Evolutionary conservation across 2,797 vertebrate genomes (phyloP).

Genomic region (Zalophus californianus): DNA sequence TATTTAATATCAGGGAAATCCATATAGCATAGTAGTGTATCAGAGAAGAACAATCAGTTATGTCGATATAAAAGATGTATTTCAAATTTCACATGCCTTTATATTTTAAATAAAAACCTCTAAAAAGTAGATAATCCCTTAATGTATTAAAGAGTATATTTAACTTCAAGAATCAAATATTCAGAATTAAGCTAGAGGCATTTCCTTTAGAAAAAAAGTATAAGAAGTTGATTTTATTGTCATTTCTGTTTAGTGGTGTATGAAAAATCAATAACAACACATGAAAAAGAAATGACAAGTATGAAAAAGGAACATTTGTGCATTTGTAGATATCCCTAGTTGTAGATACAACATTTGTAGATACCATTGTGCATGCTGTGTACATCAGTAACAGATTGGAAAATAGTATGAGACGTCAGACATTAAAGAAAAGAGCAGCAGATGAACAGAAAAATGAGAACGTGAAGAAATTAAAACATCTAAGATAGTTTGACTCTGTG

Average conservation of each 20-base stretch:
- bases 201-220: slow-evolving; percentile 44
- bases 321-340: background rate
- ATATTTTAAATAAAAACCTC: background rate
- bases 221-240: background rate
- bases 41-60: background rate
- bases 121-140: background rate
- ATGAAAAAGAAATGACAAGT: background rate
- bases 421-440: background rate
- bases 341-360: background rate
- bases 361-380: background rate
- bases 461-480: background rate
- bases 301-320: background rate
- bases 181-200: background rate
- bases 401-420: background rate
- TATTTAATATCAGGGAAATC: background rate
- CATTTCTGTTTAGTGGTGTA: background rate
- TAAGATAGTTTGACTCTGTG: background rate
- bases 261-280: background rate
- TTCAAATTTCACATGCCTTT: background rate
- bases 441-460: slow-evolving; percentile 20
- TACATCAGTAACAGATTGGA: slow-evolving; percentile 4
- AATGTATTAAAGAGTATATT: background rate
- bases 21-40: background rate
- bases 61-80: background rate
- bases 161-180: slow-evolving; percentile 27